These are phyloP conservation scores for Deilephila elpenor DNA, from an alignment of 2,888 invertebrate species.

Conservation along the genomic window DNA sequence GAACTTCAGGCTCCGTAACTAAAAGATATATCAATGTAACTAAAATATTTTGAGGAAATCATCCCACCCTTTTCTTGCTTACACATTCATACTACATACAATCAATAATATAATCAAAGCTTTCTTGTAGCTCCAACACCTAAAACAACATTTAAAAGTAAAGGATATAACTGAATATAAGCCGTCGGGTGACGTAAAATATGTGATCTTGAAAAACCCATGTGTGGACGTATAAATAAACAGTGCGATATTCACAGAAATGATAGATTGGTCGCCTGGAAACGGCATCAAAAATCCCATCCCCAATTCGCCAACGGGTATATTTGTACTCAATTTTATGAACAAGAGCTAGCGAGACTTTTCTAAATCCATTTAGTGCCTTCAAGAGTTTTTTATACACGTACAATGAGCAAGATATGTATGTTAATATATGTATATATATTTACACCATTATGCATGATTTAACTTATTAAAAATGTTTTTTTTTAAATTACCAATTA, in stretches of 20 bases:
- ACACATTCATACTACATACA: too few relatives aligned
- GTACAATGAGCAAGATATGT: too few relatives aligned
- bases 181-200: neutral
- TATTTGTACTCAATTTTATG: constrained; percentile 1
- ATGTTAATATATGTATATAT: too few relatives aligned
- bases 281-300: constrained; percentile 3
- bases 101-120: too few relatives aligned
- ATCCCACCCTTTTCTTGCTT: too few relatives aligned
- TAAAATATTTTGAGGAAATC: too few relatives aligned
- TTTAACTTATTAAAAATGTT: neutral
- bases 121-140: too few relatives aligned
- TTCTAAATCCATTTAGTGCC: constrained; percentile 1
- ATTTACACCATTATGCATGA: too few relatives aligned
- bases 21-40: too few relatives aligned
- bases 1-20: too few relatives aligned
- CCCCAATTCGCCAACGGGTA: neutral
- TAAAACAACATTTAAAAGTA: too few relatives aligned
- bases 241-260: neutral
- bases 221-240: too few relatives aligned
- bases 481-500: neutral
- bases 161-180: neutral
- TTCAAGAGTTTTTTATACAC: neutral
- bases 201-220: neutral
- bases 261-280: neutral
- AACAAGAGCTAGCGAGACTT: neutral